These are phyloP conservation scores for Carcharodon carcharias DNA, from an alignment of 2,797 vertebrate species.

Conservation along the genomic window DNA sequence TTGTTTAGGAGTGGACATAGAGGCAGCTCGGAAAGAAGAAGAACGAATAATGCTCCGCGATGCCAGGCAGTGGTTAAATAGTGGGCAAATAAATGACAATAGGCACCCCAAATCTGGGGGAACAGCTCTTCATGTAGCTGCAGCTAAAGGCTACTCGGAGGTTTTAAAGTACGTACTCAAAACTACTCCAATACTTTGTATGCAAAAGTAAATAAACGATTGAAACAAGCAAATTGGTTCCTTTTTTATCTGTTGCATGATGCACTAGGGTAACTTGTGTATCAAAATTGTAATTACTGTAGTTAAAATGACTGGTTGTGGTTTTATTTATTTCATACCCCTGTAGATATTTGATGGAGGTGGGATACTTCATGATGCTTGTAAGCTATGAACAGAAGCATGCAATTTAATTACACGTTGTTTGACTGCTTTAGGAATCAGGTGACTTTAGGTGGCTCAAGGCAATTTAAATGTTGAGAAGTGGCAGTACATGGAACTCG, in stretches of 20 bases:
- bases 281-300: not conserved
- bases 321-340: not conserved
- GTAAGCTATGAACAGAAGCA: not conserved
- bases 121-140: conserved; percentile 92
- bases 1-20: conserved; percentile 83
- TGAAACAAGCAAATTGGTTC: not conserved
- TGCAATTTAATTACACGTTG: not conserved
- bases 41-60: conserved; percentile 93
- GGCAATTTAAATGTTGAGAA: not conserved
- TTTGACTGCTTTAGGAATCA: not conserved
- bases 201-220: not conserved
- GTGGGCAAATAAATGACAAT: conserved; percentile 84
- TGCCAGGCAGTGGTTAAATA: conserved; percentile 95
- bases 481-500: not conserved
- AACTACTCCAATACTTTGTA: not conserved
- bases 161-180: conserved; percentile 90
- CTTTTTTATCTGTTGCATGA: not conserved
- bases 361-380: not conserved
- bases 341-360: not conserved
- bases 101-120: conserved; percentile 91
- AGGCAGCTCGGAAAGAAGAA: conserved; percentile 94
- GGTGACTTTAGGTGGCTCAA: not conserved
- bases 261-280: not conserved
- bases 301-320: not conserved
- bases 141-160: conserved; percentile 93